Conservation (phyloP, 2,888 invertebrate genomes). For the Meiosimyza decipiens region DNA sequence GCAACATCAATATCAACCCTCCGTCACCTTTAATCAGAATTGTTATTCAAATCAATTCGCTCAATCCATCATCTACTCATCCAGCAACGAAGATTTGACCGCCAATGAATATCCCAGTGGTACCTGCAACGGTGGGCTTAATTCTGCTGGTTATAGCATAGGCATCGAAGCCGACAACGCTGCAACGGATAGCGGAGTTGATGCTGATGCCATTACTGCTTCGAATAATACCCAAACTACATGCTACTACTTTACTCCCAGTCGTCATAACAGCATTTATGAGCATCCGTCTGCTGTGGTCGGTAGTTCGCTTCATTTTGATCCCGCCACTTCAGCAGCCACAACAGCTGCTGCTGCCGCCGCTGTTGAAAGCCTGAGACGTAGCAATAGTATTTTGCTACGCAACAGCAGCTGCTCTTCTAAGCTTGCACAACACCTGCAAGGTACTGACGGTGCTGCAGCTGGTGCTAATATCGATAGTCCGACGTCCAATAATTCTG, state of each 20-base stretch:
- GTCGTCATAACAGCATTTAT: conserved; percentile 64
- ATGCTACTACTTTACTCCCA: conserved; percentile 62
- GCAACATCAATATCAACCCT: conserved; percentile 36
- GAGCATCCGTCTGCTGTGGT: conserved; percentile 63
- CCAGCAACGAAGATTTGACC: conserved; percentile 61
- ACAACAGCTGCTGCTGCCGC: conserved; percentile 61
- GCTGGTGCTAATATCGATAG: conserved; percentile 50
- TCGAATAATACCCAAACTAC: conserved; percentile 53
- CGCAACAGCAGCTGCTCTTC: conserved; percentile 62
- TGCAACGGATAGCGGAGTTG: conserved; percentile 14
- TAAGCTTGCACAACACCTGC: conserved; percentile 50
- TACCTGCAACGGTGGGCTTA: conserved; percentile 35
- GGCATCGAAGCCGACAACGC: conserved; percentile 32
- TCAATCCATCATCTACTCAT: conserved; percentile 61
- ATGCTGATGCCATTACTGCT: conserved; percentile 17
- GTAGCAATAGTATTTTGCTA: conserved; percentile 62
- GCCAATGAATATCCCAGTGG: conserved; percentile 45
- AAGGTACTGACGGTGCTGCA: conserved; percentile 28
- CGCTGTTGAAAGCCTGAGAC: conserved; percentile 60
- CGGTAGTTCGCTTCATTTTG: conserved; percentile 60
- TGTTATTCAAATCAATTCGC: conserved; percentile 63
- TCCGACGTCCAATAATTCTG: conserved; percentile 60
- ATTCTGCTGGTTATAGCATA: conserved; percentile 35
- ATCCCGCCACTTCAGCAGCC: conserved; percentile 51
- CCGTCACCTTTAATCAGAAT: conserved; percentile 56